These are phyloP conservation scores for Syncerus caffer DNA, from an alignment of 2,797 vertebrate genomes.

Conservation along the genomic window DNA sequence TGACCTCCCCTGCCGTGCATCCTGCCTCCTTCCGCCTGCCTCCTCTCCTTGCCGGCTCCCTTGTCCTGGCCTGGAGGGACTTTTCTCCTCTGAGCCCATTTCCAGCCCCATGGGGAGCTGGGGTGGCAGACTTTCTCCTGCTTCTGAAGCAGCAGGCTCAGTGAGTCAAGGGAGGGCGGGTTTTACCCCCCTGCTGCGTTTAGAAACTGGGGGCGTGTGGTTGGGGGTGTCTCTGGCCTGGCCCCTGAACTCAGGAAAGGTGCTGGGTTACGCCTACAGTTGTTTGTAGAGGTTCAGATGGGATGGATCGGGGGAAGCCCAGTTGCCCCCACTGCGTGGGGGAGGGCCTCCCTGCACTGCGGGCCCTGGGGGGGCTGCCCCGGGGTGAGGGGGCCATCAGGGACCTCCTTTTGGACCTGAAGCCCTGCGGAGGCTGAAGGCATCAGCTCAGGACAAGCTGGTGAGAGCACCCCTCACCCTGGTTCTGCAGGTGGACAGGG, in stretches of 20 bases:
- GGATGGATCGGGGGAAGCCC: not conserved
- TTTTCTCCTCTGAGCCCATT: not conserved
- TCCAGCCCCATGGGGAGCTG: not conserved
- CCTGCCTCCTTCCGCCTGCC: no score
- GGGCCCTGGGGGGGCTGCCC: not conserved
- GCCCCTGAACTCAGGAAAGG: not conserved
- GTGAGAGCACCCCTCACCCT: rapidly evolving
- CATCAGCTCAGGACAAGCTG: rapidly evolving
- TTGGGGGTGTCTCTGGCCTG: not conserved
- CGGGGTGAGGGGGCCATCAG: no score
- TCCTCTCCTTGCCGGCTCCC: not conserved
- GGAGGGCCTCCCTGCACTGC: not conserved
- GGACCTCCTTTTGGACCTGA: not conserved
- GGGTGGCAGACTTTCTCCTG: not conserved
- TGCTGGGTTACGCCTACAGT: rapidly evolving
- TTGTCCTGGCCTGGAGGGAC: not conserved
- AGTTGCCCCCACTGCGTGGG: not conserved
- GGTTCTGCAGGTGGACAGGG: no score
- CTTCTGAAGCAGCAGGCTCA: not conserved
- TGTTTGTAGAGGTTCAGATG: rapidly evolving
- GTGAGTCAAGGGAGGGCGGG: not conserved
- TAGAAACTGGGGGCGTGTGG: rapidly evolving
- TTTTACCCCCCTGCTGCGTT: rapidly evolving
- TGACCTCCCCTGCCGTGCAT: not conserved
- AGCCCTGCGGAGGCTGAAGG: not conserved